These are phyloP conservation scores for Dolomedes plantarius DNA, from an alignment of 2,888 invertebrate genomes.

Conservation along the genomic window DNA sequence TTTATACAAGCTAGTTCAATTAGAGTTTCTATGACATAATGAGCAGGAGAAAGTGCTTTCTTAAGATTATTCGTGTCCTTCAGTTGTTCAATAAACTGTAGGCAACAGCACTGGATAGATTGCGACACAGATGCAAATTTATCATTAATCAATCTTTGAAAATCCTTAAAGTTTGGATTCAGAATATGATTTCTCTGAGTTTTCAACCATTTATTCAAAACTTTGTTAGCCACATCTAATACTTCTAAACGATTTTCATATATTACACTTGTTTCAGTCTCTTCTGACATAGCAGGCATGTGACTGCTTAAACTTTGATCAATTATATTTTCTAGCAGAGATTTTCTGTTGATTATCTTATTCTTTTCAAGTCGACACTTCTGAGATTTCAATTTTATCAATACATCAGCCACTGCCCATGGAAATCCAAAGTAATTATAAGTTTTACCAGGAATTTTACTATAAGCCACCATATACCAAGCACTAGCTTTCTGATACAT, in stretches of 20 bases:
- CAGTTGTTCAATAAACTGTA: conserved; percentile 17
- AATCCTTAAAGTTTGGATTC: neutral
- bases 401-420: conserved; percentile 58
- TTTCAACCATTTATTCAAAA: conserved; percentile 44
- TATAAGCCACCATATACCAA: conserved; percentile 65
- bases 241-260: conserved; percentile 22
- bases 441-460: conserved; percentile 8
- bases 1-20: neutral
- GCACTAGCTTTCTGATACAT: conserved; percentile 70
- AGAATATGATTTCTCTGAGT: conserved; percentile 32
- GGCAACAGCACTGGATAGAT: neutral
- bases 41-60: conserved; percentile 43
- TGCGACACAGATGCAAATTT: conserved; percentile 24
- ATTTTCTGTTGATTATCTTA: neutral
- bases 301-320: conserved; percentile 29
- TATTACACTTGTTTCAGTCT: conserved; percentile 1
- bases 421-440: conserved; percentile 57
- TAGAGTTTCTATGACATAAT: conserved; percentile 40
- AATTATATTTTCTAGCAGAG: conserved; percentile 25
- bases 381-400: conserved; percentile 21
- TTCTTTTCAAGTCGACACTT: neutral
- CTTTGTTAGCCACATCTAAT: conserved; percentile 23
- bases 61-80: neutral
- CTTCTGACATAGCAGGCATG: neutral
- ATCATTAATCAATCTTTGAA: conserved; percentile 12